These are phyloP conservation scores for Leptinotarsa defecta DNA, from an alignment of 1,140 invertebrate species.

Conservation along the genomic window DNA sequence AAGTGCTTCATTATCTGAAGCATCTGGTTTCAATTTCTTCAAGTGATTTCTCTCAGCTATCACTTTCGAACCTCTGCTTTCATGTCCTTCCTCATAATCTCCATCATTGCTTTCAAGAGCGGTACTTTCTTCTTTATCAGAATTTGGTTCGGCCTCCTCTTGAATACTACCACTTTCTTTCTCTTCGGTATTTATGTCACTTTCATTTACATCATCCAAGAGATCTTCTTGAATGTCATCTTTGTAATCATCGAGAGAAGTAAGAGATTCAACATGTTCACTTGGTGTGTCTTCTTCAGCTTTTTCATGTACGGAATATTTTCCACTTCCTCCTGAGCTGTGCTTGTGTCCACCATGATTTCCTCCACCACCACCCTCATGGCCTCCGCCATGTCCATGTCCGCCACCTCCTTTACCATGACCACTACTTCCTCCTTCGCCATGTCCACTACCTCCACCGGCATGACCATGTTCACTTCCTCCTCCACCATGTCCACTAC, in stretches of 20 bases:
- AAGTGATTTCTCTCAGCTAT: neutral
- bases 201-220: neutral
- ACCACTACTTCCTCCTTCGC: neutral
- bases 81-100: neutral
- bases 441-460: conserved; percentile 17
- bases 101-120: neutral
- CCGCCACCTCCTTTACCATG: conserved; percentile 17
- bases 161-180: too few species aligned
- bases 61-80: neutral
- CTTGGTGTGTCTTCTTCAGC: neutral
- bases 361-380: conserved; percentile 14
- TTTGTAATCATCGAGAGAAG: neutral
- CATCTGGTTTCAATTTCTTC: neutral
- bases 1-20: neutral
- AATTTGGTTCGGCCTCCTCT: too few species aligned
- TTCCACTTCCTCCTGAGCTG: conserved; percentile 21
- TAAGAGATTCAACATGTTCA: neutral
- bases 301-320: conserved; percentile 24
- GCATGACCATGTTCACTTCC: conserved; percentile 11
- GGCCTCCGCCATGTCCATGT: conserved; percentile 13
- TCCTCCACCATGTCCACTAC: neutral
- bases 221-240: neutral
- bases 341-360: conserved; percentile 9
- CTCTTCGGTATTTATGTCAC: neutral
- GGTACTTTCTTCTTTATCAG: too few species aligned